Evolutionary conservation across 1,140 invertebrate genomes (phyloP).

Genomic region (Cherax destructor): DNA sequence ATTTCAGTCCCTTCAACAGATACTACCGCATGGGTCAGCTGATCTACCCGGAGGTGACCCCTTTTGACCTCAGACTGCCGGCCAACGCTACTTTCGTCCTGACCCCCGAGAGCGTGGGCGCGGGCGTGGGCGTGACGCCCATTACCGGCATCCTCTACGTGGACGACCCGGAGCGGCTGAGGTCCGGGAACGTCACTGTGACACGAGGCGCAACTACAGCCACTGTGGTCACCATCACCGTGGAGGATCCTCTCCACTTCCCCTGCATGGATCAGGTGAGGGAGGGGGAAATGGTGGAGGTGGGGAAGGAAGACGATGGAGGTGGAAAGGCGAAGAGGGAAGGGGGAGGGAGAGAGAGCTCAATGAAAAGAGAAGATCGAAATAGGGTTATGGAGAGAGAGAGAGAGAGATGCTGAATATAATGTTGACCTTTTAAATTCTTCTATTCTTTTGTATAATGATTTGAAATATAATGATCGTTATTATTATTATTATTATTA

Average conservation of each 20-base stretch:
- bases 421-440: too few relatives aligned
- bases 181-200: constrained; percentile 7
- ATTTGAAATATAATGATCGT: too few relatives aligned
- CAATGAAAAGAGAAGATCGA: too few relatives aligned
- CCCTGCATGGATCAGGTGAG: neutral
- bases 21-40: constrained; percentile 39
- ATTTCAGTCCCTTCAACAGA: neutral
- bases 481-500: too few relatives aligned
- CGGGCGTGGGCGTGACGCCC: constrained; percentile 28
- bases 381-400: too few relatives aligned
- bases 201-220: neutral
- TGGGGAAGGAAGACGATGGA: too few relatives aligned
- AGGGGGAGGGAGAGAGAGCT: too few relatives aligned
- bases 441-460: too few relatives aligned
- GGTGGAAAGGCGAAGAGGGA: too few relatives aligned
- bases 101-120: neutral
- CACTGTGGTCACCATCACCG: neutral
- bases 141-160: constrained; percentile 47
- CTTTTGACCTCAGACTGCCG: neutral
- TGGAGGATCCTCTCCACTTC: neutral
- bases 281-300: too few relatives aligned
- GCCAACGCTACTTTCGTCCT: constrained; percentile 10
- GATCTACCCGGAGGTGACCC: constrained; percentile 1
- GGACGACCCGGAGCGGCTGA: constrained; percentile 9
- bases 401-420: too few relatives aligned